phyloP scores from a whole-genome alignment of 2,888 invertebrate genomes.

The Parapristionchus giblindavisi region DNA sequence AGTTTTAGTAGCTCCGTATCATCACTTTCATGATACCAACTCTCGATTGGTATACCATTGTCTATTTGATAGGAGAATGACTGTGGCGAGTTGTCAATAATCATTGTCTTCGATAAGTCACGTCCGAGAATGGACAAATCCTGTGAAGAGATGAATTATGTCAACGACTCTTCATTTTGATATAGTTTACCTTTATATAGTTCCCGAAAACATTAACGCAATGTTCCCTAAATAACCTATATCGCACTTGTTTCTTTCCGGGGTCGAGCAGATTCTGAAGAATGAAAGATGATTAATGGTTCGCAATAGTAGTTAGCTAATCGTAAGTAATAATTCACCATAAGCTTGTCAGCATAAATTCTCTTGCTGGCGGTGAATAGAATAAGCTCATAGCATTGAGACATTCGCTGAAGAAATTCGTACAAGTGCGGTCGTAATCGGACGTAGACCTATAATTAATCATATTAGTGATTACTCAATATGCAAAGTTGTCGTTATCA shows the following conservation, averaged over 20 bases:
- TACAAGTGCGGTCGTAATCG: conserved; percentile 89
- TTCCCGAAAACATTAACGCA: conserved; percentile 93
- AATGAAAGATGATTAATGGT: not conserved
- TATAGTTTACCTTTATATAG: conserved; percentile 81
- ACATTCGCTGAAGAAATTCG: conserved; percentile 89
- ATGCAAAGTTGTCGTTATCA: too few species aligned
- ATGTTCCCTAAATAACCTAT: conserved; percentile 91
- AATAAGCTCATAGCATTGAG: conserved; percentile 88
- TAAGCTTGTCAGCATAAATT: conserved; percentile 90
- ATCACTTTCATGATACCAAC: conserved; percentile 90
- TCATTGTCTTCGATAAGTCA: conserved; percentile 86
- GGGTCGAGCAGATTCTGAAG: conserved; percentile 84
- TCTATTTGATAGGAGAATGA: conserved; percentile 90
- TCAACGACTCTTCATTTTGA: not conserved
- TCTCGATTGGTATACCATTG: conserved; percentile 95
- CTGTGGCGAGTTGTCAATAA: conserved; percentile 88
- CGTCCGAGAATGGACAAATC: conserved; percentile 90
- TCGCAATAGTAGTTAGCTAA: not conserved
- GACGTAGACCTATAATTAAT: conserved; percentile 76
- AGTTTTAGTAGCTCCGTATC: conserved; percentile 90
- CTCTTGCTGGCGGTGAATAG: conserved; percentile 94
- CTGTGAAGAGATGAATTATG: not conserved
- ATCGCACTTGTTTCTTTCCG: conserved; percentile 84
- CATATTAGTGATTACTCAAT: not conserved
- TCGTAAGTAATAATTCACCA: conserved; percentile 73